Percentiles rank a stretch among this genome's conserved stretches.
Conservation (phyloP, 92 coral and sea anemone genomes). For the Epizoanthus fatuus region DNA sequence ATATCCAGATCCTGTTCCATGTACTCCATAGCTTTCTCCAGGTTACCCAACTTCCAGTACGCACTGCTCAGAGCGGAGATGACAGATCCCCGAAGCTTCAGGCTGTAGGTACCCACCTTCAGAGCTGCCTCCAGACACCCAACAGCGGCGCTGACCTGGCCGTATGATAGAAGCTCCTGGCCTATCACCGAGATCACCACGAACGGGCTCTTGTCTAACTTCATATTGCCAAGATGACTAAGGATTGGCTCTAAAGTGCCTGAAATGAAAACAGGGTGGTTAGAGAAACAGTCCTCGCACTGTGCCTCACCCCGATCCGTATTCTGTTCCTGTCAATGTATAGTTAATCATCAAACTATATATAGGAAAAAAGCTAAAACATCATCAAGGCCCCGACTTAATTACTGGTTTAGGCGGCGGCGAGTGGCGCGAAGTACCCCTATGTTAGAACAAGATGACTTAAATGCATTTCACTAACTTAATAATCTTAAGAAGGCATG, state of each 20-base stretch:
- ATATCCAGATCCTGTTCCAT: slow-evolving; percentile 97
- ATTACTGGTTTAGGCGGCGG: too few species aligned
- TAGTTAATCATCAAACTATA: too few species aligned
- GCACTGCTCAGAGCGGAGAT: slow-evolving; percentile 98
- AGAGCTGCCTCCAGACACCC: slow-evolving; percentile 97
- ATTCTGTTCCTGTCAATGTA: too few species aligned
- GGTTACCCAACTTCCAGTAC: slow-evolving; percentile 97
- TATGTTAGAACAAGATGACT: too few species aligned
- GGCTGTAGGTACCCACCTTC: slow-evolving; percentile 94
- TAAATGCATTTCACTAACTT: too few species aligned
- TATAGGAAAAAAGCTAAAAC: too few species aligned
- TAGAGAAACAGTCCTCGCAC: too few species aligned
- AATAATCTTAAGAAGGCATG: too few species aligned
- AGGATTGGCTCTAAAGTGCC: slow-evolving; percentile 86
- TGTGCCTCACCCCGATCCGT: too few species aligned
- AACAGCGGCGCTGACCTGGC: slow-evolving; percentile 89
- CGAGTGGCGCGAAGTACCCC: too few species aligned
- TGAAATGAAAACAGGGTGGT: slow-evolving; percentile 21
- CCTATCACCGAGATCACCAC: slow-evolving; percentile 98
- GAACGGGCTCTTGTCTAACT: slow-evolving; percentile 92
- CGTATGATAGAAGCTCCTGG: slow-evolving; percentile 91
- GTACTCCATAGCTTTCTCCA: slow-evolving; percentile 88
- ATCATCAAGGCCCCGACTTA: too few species aligned
- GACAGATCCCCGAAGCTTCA: slow-evolving; percentile 96
- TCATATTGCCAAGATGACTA: slow-evolving; percentile 87